Conservation (phyloP, 2,113 vertebrate genomes). For the Corvus cornix region DNA sequence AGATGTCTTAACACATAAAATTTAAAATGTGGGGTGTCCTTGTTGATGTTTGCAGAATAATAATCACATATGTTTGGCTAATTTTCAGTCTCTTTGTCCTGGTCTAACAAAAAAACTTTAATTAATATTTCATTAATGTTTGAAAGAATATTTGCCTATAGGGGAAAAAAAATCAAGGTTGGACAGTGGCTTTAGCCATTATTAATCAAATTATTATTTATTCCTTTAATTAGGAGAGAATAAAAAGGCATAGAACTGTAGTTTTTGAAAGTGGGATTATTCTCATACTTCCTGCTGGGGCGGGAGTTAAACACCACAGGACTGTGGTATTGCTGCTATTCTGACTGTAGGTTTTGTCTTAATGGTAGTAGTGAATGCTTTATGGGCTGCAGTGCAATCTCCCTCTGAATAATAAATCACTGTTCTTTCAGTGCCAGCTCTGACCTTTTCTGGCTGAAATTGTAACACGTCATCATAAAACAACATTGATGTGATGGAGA, state of each 20-base stretch:
- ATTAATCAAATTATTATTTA: not conserved
- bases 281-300: not conserved
- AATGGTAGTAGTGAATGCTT: not conserved
- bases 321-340: not conserved
- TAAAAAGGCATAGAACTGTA: not conserved
- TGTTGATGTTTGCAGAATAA: not conserved
- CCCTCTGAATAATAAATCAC: not conserved
- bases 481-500: not conserved
- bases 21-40: not conserved
- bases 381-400: not conserved
- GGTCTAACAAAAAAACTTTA: not conserved
- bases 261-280: not conserved
- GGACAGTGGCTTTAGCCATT: not conserved
- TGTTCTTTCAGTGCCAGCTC: not conserved
- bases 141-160: not conserved
- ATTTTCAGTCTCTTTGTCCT: not conserved
- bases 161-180: not conserved
- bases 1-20: not conserved
- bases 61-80: not conserved
- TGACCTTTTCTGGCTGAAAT: slow-evolving; percentile 37
- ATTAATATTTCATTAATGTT: not conserved
- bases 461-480: not conserved
- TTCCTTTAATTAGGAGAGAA: not conserved
- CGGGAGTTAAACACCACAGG: not conserved
- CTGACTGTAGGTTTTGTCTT: not conserved